Conservation (phyloP, 92 coral and sea anemone species). For the Heteractis magnifica region DNA sequence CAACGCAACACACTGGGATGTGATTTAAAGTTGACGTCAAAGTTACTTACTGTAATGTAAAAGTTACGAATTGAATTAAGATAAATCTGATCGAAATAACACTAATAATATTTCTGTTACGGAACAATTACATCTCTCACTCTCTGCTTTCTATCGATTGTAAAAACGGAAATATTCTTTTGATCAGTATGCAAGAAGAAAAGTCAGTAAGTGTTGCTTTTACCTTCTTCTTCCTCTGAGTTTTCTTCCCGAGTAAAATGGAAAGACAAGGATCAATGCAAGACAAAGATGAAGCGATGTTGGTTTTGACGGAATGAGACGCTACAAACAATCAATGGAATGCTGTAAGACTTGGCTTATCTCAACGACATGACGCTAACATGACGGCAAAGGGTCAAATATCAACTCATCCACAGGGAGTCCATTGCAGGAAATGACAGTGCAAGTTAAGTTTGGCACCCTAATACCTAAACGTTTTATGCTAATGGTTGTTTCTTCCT, state of each 20-base stretch:
- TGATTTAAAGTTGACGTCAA: too few relatives aligned
- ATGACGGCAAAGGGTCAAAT: slow-evolving; percentile 2
- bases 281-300: background rate
- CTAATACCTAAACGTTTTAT: too few relatives aligned
- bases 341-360: background rate
- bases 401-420: background rate
- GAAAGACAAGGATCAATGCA: background rate
- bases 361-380: slow-evolving; percentile 1
- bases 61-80: too few relatives aligned
- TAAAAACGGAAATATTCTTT: too few relatives aligned
- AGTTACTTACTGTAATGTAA: too few relatives aligned
- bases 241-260: background rate
- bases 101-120: too few relatives aligned
- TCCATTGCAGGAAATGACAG: background rate
- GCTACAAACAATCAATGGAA: background rate
- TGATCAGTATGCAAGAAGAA: too few relatives aligned
- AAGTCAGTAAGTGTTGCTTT: background rate
- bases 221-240: background rate
- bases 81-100: too few relatives aligned
- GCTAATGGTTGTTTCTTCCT: too few relatives aligned
- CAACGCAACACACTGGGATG: too few relatives aligned
- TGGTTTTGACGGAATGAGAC: slow-evolving; percentile 1
- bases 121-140: too few relatives aligned
- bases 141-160: too few relatives aligned
- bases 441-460: background rate